Evolutionary conservation across 2,888 invertebrate species (phyloP).

Genomic region (Agrochola circellaris): DNA sequence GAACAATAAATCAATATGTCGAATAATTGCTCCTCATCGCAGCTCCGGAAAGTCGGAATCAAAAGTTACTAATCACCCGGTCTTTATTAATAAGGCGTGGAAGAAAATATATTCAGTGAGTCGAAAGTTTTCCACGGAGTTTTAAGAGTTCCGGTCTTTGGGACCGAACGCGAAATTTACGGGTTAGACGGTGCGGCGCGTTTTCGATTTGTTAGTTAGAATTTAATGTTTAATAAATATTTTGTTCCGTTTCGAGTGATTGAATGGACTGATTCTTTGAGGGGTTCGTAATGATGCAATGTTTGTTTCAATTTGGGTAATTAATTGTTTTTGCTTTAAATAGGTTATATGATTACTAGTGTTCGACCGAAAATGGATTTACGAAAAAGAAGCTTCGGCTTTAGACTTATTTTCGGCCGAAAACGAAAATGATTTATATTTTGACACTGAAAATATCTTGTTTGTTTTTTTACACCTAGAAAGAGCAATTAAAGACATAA

Average conservation of each 20-base stretch:
- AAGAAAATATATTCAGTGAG: conserved; percentile 73
- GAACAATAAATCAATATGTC: conserved; percentile 90
- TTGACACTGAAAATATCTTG: too few relatives aligned
- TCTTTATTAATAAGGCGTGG: conserved; percentile 85
- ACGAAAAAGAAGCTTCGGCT: too few relatives aligned
- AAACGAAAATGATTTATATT: too few relatives aligned
- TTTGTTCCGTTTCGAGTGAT: conserved; percentile 58
- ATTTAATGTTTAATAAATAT: conserved; percentile 63
- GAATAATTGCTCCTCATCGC: conserved; percentile 88
- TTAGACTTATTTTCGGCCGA: too few relatives aligned
- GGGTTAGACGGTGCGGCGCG: conserved; percentile 63
- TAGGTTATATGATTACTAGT: not conserved
- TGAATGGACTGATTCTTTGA: conserved; percentile 43
- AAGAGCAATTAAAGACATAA: too few relatives aligned
- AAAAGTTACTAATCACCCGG: conserved; percentile 88
- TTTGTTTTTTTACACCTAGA: too few relatives aligned
- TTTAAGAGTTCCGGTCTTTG: conserved; percentile 70
- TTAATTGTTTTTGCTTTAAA: conserved; percentile 4
- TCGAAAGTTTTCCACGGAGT: conserved; percentile 69
- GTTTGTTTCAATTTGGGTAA: conserved; percentile 23
- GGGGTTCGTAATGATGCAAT: conserved; percentile 24
- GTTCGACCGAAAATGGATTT: too few relatives aligned
- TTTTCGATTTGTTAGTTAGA: conserved; percentile 58
- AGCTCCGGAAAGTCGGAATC: conserved; percentile 82
- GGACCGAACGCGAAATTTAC: conserved; percentile 63